Evolutionary conservation across 2,797 vertebrate species (phyloP), one percentile per base, ranked within the genome.

Genomic region (Diplodus puntazzo): DNA sequence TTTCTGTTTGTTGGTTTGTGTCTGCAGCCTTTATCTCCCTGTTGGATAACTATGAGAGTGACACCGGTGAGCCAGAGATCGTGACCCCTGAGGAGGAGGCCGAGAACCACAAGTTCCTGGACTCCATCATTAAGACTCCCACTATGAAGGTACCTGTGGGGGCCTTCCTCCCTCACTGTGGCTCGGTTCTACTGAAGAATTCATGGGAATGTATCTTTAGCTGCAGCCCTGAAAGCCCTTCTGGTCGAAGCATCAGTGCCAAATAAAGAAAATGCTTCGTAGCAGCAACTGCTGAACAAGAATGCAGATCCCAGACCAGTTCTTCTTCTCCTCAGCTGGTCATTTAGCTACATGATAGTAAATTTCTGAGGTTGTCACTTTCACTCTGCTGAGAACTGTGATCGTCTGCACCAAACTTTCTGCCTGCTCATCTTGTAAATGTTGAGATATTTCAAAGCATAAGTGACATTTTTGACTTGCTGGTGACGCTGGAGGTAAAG

Each of bases 71-170:
- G 72, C 96, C 95, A 46, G 96, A 96, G 65, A 93, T 96, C 1
- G 95, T 96, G 39, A 96, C 95, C 17, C 93, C 95, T 0, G 95
- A 96, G 49, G 95, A 96, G 81, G 94, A 90, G 62, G 92, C 92
- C 6, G 96, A 96, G 89, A 96, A 96, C 87, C 94, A 95, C 92
- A 95, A 93, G 88, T 96, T 96, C 87, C 90, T 96, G 80, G 95
- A 96, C 69, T 81, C 89, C 55, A 84, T 96, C 46, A 71, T 96
- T 75, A 84, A 95, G 69, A 93, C 92, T 2, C 69, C 91, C 12
- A 94, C 94, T 18, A 95, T 96, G 95, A 96, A 96, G 95, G 95
- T 96, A 91, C 54, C 49, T 21, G 20, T 50, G 11, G 14, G 2
- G 2, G 55, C 1, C 0, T 34, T 20, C 12, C 52, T 0, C 11